Evolutionary conservation across 1,140 invertebrate genomes (phyloP), one percentile per base, ranked within the genome.

Genomic region (Leguminivora glycinivorella): DNA sequence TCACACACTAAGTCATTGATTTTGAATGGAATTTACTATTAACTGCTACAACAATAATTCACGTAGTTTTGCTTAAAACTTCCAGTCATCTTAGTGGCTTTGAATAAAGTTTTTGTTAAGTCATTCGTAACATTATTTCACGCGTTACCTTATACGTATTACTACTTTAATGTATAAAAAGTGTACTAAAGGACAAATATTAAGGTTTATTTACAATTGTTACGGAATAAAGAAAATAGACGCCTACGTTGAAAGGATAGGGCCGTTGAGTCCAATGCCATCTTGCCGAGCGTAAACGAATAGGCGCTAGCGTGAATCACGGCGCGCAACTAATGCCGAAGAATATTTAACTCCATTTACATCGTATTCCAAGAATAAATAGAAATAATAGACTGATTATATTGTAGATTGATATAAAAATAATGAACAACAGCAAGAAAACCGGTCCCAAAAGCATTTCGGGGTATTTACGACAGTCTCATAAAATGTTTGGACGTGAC

Each of bases 251-350:
- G 4, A 29, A 63, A 29, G 31, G 14, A 29, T 25, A 63, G 58
- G 58, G 31, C 2, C 29, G 17, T 9, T 25, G 26, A 34, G 58
- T n/a, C 14, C 2, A n/a, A 29, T 17, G 26, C 14, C 26, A 14
- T 63, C 58, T 63, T 63, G 58, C 58, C 58, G 17, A 63, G n/a
- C 26, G 58, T 63, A 63, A 63, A 63, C 9, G 17, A 7, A 31
- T 63, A 63, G 58, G 58, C 58, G 58, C 26, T 63, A 29, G 14
- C 58, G 26, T 17, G 22, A 3, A 1, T 2, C 58, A 9, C 25
- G 2, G 22, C 26, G 17, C 56, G n/a, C n/a, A n/a, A 43, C 14
- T 43, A 43, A 22, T 7, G 9, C 19, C 19, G 6, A 22, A 7
- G 17, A 9, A 22, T 52, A 52, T 3, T 52, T 22, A 0, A 52